These are phyloP conservation scores for Elgonia sp. DNA, from an alignment of 2,888 invertebrate genomes.

Conservation along the genomic window DNA sequence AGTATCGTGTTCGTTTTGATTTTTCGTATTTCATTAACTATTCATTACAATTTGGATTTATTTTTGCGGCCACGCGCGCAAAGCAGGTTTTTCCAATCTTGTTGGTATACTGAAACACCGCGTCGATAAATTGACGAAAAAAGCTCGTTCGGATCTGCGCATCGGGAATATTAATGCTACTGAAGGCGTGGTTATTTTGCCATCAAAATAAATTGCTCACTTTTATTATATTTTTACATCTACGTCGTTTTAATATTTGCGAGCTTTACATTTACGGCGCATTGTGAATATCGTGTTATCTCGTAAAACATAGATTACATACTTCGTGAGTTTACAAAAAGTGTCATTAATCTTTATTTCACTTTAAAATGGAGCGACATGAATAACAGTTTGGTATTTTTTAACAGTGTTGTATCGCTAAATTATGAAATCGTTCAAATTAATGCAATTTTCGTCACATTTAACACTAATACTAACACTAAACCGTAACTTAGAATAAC, in stretches of 20 bases:
- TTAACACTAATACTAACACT: constrained; percentile 21
- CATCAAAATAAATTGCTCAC: constrained; percentile 62
- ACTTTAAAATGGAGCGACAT: constrained; percentile 19
- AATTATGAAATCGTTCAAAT: constrained; percentile 26
- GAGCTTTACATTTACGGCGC: constrained; percentile 53
- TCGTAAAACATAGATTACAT: constrained; percentile 55
- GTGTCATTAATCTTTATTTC: constrained; percentile 45
- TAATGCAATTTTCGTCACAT: constrained; percentile 13
- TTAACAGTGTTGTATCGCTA: background rate
- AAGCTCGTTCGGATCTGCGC: constrained; percentile 60
- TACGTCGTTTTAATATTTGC: constrained; percentile 42
- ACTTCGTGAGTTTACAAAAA: constrained; percentile 47
- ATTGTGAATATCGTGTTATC: constrained; percentile 56
- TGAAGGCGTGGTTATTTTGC: constrained; percentile 61
- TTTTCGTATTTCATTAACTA: constrained; percentile 59
- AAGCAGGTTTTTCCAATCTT: constrained; percentile 59
- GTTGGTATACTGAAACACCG: constrained; percentile 31
- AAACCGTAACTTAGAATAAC: background rate
- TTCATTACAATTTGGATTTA: constrained; percentile 61
- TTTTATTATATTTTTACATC: constrained; percentile 69
- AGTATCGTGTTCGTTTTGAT: constrained; percentile 27
- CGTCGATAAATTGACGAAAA: constrained; percentile 69
- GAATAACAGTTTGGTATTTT: constrained; percentile 5
- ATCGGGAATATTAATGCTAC: constrained; percentile 66
- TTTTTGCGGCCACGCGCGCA: constrained; percentile 49